Evolutionary conservation across 2,797 vertebrate genomes (phyloP).

Genomic region (Lutjanus argentimaculatus): DNA sequence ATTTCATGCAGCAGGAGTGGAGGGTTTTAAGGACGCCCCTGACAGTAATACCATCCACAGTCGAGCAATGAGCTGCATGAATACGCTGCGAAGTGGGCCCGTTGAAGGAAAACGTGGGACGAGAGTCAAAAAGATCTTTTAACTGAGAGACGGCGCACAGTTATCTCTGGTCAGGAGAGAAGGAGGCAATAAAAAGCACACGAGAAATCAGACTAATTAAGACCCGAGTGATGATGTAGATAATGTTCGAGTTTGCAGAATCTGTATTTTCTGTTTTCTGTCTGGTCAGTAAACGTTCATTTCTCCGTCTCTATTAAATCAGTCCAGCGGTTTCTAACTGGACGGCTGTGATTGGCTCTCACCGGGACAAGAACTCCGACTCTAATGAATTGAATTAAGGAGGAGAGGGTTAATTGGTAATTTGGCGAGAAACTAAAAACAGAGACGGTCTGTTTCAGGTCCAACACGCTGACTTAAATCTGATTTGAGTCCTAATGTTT

Average conservation of each 20-base stretch:
- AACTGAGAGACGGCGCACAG: no score
- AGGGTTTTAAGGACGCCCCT: not conserved
- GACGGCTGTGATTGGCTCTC: conserved; percentile 7
- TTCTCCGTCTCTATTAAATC: not conserved
- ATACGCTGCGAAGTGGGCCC: no score
- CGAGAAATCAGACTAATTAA: no score
- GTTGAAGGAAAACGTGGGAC: no score
- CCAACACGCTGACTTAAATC: no score
- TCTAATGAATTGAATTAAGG: conserved; percentile 21
- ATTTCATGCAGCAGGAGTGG: not conserved
- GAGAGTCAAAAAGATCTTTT: no score
- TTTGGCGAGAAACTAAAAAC: conserved; percentile 10
- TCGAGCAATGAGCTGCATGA: not conserved
- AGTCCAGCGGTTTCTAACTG: not conserved
- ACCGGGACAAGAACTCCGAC: not conserved
- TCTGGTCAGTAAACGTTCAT: not conserved
- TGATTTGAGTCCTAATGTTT: no score
- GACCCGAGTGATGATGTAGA: no score
- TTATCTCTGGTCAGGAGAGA: no score
- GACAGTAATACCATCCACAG: not conserved
- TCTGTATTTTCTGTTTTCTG: no score
- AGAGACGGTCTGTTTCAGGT: not conserved
- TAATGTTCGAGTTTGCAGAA: no score
- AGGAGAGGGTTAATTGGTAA: not conserved
- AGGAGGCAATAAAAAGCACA: no score